Base-by-base conservation (phyloP, 2,888 invertebrate genomes). In the Dendrolimus pini region DNA sequence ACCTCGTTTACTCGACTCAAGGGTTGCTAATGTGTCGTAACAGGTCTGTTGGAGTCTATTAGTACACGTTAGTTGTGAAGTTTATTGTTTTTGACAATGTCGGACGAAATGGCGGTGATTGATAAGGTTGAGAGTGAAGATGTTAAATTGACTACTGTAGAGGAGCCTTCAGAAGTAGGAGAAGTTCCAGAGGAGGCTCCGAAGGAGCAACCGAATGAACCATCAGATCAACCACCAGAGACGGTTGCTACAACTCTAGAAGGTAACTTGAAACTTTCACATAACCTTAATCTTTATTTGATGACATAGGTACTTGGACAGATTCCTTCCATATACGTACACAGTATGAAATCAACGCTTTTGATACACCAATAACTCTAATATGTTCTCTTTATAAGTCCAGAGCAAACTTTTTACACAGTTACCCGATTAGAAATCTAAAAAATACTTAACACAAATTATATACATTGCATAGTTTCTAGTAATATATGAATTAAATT, bases 51-150 rank as follows among this genome's bases (percentile, higher is more conserved):
- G 47, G 12, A 47, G 47, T 2, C 2, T 47, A 47, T 47, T 47
- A 47, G 47, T 47, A 10, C 47, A 47, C 47, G 47, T 47, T 47
- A 10, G 12, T 75, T 72, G 71, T 77, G 77, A 75, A 80, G 72
- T 79, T 81, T 72, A 59, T 77, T 78, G 69, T 74, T 79, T 77
- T 84, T 83, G 83, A 88, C 86, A 84, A 89, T 89, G 89, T 89
- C 89, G 64, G 88, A 88, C 65, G 86, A 89, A 88, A 89, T 89
- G 86, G 89, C 88, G 82, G 80, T 86, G 77, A 78, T 82, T 80
- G 89, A 86, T 84, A 89, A 83, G 77, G 80, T 79, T 65, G 76
- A 77, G 61, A 75, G 72, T 57, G 84, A 85, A 63, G 84, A 85
- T 71, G 71, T 73, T 71, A 78, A 74, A 69, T 68, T 77, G 61